Percentiles rank a stretch among this genome's conserved stretches.
These are phyloP conservation scores for Zelleria hepariella DNA, from an alignment of 2,888 invertebrate genomes.

Conservation along the genomic window DNA sequence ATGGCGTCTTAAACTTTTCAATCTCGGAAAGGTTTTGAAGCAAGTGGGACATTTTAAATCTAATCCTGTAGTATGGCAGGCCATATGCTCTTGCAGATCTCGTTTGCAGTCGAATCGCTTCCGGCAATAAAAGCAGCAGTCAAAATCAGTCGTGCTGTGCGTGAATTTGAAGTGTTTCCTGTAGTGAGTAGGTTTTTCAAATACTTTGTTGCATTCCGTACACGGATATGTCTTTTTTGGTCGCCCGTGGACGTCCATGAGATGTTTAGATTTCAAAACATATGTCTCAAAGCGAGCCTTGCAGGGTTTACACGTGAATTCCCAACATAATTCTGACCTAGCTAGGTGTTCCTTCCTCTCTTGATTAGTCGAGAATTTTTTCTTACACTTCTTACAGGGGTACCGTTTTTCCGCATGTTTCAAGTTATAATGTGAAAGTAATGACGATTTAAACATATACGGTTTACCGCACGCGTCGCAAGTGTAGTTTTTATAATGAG, in stretches of 20 bases:
- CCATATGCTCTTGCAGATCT: slow-evolving; percentile 22
- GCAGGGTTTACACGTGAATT: neutral
- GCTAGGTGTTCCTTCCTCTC: neutral
- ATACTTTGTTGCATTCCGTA: neutral
- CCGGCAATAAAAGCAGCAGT: neutral
- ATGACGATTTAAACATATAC: slow-evolving; percentile 16
- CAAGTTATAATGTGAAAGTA: neutral
- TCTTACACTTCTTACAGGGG: neutral
- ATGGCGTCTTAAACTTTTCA: slow-evolving; percentile 26
- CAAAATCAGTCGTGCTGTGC: neutral
- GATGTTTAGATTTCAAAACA: neutral
- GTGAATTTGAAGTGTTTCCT: neutral
- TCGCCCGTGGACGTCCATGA: neutral
- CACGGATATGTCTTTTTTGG: neutral
- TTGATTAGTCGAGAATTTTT: neutral
- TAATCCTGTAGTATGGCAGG: slow-evolving; percentile 35
- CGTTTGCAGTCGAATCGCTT: slow-evolving; percentile 1
- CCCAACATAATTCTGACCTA: neutral
- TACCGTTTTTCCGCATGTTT: neutral
- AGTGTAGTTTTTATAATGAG: slow-evolving; percentile 39
- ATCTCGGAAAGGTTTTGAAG: slow-evolving; percentile 36
- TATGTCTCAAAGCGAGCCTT: neutral
- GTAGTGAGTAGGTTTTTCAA: neutral
- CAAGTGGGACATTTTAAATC: slow-evolving; percentile 31
- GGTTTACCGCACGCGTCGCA: slow-evolving; percentile 48